phyloP scores from a whole-genome alignment of 1,140 invertebrate genomes.

The Geopemphigus sp. region DNA sequence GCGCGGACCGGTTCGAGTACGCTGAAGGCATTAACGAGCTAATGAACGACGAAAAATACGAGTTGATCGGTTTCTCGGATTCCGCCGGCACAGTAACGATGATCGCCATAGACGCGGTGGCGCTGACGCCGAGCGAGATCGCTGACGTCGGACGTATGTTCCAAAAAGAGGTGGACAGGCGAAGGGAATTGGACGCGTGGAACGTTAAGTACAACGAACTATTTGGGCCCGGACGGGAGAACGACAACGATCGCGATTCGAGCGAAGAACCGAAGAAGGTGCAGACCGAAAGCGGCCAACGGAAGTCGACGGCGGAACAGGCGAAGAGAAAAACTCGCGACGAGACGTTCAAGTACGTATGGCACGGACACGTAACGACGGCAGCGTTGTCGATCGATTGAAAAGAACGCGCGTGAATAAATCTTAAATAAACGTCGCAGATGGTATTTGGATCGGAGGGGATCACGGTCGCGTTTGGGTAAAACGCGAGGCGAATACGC shows the following conservation, averaged over 20 bases:
- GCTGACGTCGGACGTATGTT: background rate
- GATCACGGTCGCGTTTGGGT: conserved; percentile 1
- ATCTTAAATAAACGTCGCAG: background rate
- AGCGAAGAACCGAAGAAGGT: too few species aligned
- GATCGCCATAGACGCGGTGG: background rate
- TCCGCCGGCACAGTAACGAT: background rate
- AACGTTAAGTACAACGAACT: conserved; percentile 14
- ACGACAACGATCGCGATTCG: background rate
- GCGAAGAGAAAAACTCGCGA: conserved; percentile 4
- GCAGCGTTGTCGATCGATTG: too few species aligned
- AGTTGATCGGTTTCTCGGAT: conserved; percentile 24
- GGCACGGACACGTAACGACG: too few species aligned
- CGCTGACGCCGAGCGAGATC: background rate
- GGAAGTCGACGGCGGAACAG: background rate
- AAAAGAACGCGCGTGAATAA: too few species aligned
- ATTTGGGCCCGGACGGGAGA: background rate
- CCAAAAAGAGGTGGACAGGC: background rate
- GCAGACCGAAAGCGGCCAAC: background rate
- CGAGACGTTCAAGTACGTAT: conserved; percentile 13
- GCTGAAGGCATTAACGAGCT: background rate
- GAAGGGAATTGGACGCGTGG: conserved; percentile 4
- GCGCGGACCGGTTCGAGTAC: background rate
- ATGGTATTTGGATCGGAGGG: conserved; percentile 30
- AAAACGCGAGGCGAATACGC: background rate
- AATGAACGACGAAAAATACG: conserved; percentile 1